phyloP scores from a whole-genome alignment of 37 sponge, comb jelly and placozoan species.

The Chondrosia reniformis region DNA sequence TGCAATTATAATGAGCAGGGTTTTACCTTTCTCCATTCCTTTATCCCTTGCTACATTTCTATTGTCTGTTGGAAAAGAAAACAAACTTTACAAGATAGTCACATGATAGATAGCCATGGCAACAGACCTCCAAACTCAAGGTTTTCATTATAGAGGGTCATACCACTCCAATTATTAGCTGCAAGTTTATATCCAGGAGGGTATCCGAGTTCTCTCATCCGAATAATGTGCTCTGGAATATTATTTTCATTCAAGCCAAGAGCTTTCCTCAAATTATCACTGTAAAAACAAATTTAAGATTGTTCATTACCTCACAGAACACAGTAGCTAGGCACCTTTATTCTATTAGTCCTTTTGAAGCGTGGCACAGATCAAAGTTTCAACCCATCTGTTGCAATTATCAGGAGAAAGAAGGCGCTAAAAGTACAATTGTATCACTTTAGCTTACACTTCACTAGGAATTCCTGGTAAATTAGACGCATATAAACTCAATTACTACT shows the following conservation, averaged over 20 bases:
- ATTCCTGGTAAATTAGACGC: no score
- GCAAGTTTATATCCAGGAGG: conserved; percentile 63
- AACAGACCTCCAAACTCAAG: conserved; percentile 5
- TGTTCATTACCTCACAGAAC: no score
- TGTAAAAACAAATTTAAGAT: conserved; percentile 3
- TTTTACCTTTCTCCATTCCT: no score
- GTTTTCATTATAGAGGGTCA: conserved; percentile 30
- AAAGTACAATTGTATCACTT: no score
- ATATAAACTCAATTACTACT: no score
- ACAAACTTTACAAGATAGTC: background rate
- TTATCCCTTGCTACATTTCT: background rate
- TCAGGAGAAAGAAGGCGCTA: background rate
- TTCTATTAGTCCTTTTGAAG: background rate
- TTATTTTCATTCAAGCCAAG: conserved; percentile 39
- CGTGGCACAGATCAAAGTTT: background rate
- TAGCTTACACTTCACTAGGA: no score
- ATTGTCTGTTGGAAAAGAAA: background rate
- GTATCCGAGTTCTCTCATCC: conserved; percentile 63
- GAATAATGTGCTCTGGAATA: conserved; percentile 50
- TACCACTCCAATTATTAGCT: conserved; percentile 2
- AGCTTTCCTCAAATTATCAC: conserved; percentile 58
- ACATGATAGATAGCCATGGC: background rate
- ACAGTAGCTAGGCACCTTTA: background rate
- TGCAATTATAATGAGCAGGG: no score
- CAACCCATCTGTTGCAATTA: no score